Evolutionary conservation across 2,113 vertebrate genomes (phyloP).

Genomic region (Platycercus adscitus): DNA sequence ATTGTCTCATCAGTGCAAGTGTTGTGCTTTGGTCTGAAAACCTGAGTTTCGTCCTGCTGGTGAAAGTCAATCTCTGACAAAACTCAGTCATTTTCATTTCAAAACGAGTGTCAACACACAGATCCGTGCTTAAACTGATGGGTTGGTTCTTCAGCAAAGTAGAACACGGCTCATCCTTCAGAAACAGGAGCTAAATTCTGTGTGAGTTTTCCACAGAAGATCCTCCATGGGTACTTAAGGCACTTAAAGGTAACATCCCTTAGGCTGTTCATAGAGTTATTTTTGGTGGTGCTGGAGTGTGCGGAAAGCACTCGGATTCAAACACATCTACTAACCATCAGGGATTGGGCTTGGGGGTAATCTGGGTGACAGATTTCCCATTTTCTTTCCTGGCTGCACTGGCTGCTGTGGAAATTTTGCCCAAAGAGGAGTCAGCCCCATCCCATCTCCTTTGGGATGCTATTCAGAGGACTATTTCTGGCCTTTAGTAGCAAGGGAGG

Average conservation of each 20-base stretch:
- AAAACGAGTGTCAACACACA: background rate
- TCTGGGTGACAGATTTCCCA: background rate
- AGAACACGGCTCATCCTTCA: background rate
- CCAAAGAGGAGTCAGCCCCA: background rate
- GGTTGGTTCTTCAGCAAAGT: background rate
- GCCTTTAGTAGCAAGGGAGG: background rate
- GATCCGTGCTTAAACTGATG: background rate
- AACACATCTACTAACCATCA: background rate
- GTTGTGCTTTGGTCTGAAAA: background rate
- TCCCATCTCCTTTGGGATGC: background rate
- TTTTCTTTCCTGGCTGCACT: background rate
- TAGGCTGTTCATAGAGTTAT: background rate
- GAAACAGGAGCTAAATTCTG: background rate
- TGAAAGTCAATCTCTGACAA: background rate
- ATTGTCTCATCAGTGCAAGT: background rate
- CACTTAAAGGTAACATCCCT: background rate
- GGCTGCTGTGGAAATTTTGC: background rate
- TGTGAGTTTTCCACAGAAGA: background rate
- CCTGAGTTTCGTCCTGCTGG: background rate
- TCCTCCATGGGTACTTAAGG: background rate
- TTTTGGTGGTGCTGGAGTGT: accelerated
- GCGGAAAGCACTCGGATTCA: background rate
- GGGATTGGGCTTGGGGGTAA: background rate
- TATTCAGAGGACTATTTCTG: background rate
- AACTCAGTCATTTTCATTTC: background rate